Evolutionary conservation across 1,140 invertebrate genomes (phyloP).

Genomic region (Gryon sp.): DNA sequence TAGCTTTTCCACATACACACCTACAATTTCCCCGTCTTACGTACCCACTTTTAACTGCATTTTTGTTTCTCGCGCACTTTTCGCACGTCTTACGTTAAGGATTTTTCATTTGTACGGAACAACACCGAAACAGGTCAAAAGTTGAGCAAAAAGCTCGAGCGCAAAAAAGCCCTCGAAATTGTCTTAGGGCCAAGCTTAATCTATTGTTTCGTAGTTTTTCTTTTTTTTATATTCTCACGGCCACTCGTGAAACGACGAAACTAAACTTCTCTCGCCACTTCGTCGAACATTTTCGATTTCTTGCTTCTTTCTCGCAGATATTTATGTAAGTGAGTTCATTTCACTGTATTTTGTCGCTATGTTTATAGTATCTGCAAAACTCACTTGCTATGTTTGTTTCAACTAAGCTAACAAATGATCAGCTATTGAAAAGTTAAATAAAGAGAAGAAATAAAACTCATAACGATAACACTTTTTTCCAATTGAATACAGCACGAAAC

Average conservation of each 20-base stretch:
- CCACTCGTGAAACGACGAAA: neutral
- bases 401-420: neutral
- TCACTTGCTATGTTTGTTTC: neutral
- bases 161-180: conserved; percentile 32
- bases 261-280: too few species aligned
- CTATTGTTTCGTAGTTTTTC: conserved; percentile 31
- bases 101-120: conserved; percentile 62
- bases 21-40: conserved; percentile 46
- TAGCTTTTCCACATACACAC: conserved; percentile 55
- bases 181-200: conserved; percentile 37
- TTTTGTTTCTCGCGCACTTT: conserved; percentile 56
- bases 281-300: conserved; percentile 9
- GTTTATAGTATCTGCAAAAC: neutral
- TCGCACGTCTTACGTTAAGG: conserved; percentile 55
- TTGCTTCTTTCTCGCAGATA: conserved; percentile 5
- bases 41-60: conserved; percentile 57
- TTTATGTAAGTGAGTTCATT: conserved; percentile 25
- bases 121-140: conserved; percentile 45
- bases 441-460: too few species aligned
- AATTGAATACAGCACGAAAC: too few species aligned
- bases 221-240: conserved; percentile 13
- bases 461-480: neutral
- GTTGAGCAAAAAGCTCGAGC: conserved; percentile 32
- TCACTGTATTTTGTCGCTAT: conserved; percentile 1
- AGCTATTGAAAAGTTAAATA: conserved; percentile 13